Percentiles rank a stretch among this genome's conserved stretches.
Conservation (phyloP, 2,797 vertebrate species). For the Poeciliopsis gracilis region DNA sequence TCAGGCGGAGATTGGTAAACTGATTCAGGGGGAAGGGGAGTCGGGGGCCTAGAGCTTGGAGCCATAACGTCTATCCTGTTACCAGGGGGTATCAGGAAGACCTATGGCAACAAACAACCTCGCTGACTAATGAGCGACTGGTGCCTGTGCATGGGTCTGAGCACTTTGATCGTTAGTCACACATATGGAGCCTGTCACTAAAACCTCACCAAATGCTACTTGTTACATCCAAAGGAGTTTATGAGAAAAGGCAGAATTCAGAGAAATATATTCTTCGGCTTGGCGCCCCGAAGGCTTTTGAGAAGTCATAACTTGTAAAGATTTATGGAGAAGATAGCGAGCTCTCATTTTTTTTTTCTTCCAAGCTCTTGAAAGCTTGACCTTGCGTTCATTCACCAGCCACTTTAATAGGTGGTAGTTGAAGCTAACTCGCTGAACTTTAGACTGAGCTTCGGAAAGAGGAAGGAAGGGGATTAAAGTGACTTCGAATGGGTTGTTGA, state of each 20-base stretch:
- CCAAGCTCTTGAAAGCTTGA: constrained; percentile 24
- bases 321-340: constrained; percentile 45
- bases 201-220: constrained; percentile 59
- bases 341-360: constrained; percentile 8
- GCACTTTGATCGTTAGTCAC: constrained; percentile 73
- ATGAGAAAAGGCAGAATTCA: constrained; percentile 44
- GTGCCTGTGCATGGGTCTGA: constrained; percentile 40
- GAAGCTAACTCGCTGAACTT: neutral
- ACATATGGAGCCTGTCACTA: constrained; percentile 77
- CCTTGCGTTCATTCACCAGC: constrained; percentile 43
- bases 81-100: constrained; percentile 64
- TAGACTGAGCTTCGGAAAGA: neutral
- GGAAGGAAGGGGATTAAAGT: neutral
- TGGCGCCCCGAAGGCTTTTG: constrained; percentile 31
- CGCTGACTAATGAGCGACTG: constrained; percentile 66
- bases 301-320: constrained; percentile 30
- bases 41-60: constrained; percentile 60
- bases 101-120: constrained; percentile 74
- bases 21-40: constrained; percentile 29
- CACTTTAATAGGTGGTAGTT: neutral
- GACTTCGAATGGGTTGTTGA: neutral
- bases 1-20: constrained; percentile 45
- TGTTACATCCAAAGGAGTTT: constrained; percentile 50
- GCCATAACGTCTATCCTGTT: constrained; percentile 75
- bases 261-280: constrained; percentile 22